Conservation (phyloP, 1,140 invertebrate genomes). For the Sminthurides bifidus region DNA sequence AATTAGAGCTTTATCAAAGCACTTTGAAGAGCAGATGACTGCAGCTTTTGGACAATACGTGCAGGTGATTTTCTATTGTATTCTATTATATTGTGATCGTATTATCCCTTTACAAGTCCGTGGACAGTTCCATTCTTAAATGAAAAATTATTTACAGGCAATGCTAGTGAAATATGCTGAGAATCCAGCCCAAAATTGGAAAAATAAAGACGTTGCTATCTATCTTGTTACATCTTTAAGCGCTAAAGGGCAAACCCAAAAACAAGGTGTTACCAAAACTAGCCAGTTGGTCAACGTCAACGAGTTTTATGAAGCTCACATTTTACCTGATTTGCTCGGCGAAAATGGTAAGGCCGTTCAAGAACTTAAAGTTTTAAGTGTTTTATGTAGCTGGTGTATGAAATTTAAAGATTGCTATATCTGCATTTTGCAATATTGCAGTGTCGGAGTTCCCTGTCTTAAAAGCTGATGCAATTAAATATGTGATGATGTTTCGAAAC, state of each 20-base stretch:
- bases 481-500: conserved; percentile 87
- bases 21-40: conserved; percentile 86
- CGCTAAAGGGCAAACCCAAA: conserved; percentile 77
- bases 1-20: conserved; percentile 72
- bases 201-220: conserved; percentile 86
- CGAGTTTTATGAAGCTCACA: conserved; percentile 74
- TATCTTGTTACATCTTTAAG: conserved; percentile 91
- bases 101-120: not conserved
- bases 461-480: conserved; percentile 92
- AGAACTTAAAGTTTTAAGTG: not conserved
- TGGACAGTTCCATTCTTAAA: not conserved
- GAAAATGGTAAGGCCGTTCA: conserved; percentile 55
- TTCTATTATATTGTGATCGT: conserved; percentile 5
- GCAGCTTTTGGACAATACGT: conserved; percentile 84
- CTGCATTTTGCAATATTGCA: conserved; percentile 36
- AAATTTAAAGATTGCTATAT: not conserved
- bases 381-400: not conserved
- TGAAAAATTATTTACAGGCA: conserved; percentile 43
- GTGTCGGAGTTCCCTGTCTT: conserved; percentile 79
- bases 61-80: conserved; percentile 38
- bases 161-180: conserved; percentile 65
- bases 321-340: conserved; percentile 69
- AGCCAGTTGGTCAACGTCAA: conserved; percentile 77
- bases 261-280: conserved; percentile 79
- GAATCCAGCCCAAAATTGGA: conserved; percentile 69